These are phyloP conservation scores for Turnix velox DNA, from an alignment of 2,113 vertebrate genomes.

Conservation along the genomic window DNA sequence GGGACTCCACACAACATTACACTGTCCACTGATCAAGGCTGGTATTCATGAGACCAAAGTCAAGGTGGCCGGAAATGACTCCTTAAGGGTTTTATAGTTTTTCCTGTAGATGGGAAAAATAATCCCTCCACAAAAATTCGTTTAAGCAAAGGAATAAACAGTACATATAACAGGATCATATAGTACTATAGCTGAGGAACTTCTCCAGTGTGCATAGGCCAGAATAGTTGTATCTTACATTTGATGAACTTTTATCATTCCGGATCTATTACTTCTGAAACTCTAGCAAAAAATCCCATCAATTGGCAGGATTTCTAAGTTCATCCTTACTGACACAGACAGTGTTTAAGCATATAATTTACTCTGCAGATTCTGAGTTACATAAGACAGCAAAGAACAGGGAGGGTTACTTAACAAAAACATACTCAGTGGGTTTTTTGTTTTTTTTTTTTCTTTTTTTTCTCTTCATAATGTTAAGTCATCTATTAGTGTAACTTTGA, in stretches of 20 bases:
- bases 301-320: not conserved
- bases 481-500: not conserved
- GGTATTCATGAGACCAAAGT: not conserved
- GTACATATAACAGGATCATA: not conserved
- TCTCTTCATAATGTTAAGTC: not conserved
- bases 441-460: not conserved
- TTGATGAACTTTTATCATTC: not conserved
- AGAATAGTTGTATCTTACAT: rapidly evolving
- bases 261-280: not conserved
- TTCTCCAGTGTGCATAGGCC: not conserved
- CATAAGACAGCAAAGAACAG: not conserved
- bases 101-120: not conserved
- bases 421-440: too few species aligned
- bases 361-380: not conserved
- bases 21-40: not conserved
- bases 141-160: not conserved
- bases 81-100: not conserved
- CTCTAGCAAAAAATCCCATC: not conserved
- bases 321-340: rapidly evolving
- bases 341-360: not conserved
- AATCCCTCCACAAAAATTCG: not conserved
- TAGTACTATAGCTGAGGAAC: not conserved
- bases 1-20: not conserved
- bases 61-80: not conserved
- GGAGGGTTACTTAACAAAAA: not conserved